Evolutionary conservation across 2,113 vertebrate genomes (phyloP), one percentile per base, ranked within the genome.

Genomic region (Theristicus caerulescens): DNA sequence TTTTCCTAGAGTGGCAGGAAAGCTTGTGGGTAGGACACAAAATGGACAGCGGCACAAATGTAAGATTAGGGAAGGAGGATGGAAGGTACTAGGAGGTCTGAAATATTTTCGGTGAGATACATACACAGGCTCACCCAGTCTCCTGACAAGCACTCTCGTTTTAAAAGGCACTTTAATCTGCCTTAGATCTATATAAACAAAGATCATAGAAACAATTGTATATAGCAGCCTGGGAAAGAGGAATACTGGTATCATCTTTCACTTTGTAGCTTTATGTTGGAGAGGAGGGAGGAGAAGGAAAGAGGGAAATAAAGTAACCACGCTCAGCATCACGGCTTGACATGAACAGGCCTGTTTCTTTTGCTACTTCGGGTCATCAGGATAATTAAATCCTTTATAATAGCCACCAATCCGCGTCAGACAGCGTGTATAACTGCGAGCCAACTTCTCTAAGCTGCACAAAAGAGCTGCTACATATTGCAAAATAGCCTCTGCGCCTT

Each of bases 291-390:
- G 54, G 71, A 64, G 61, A 54, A 64, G 19, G 31, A 61, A 52
- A 59, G 36, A 61, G 49, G 76, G 46, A 44, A 71, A 80, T 26
- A 26, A 70, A 88, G 36, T 61, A 71, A 64, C 36, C 67, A 74
- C 0, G 0, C 10, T 58, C n/a, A 59, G 80, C 57, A 58, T 31
- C 51, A 40, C 0, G 0, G 20, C 42, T 49, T 32, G 16, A 57
- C 61, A 0, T 8, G 69, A 94, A 66, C 62, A 73, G 86, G 71
- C 69, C 52, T 12, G 80, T 27, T 79, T 47, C 88, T 91, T 91
- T 61, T 46, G 25, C 21, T 86, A 18, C 54, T 54, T 44, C 12
- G 26, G 64, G 78, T 71, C 95, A 91, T 4, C 54, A 77, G 69
- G 80, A 54, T 71, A 88, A 90, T 62, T 49, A 90, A 82, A 77